Base-by-base conservation (phyloP, 37 sponge, comb jelly and placozoan species). In the Beroe ovata region DNA sequence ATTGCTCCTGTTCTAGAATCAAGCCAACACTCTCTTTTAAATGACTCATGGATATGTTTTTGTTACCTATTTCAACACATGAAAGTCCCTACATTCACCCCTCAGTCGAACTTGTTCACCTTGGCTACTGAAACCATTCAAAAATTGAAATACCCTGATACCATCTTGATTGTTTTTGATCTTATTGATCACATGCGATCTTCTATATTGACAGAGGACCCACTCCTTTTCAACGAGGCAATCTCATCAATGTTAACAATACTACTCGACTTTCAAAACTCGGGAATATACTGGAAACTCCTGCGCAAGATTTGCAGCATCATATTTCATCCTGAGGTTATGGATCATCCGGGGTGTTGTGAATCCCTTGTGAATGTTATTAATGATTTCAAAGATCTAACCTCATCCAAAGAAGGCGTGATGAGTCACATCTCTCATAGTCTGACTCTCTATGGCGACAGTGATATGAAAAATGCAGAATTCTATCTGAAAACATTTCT, bases 41-140 rank as follows among this genome's bases (percentile, higher is more conserved):
- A 66, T 6, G 34, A 30, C 69, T 66, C 69, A 33, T 66, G 69
- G 69, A 66, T 32, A 29, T 66, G 69, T 37, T 66, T 66, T 30
- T 25, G 32, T 32, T 66, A 34, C 36, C 35, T 66, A 34, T 1
- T 29, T 30, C 69, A 11, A 3, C 19, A 33, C 16, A 33, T 8
- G 35, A 66, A 25, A 19, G 35, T 29, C 8, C 34, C 36, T 1
- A 4, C 8, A 4, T 34, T 19, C 16, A 1, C 14, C 14, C 36
- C 25, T 32, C 2, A 29, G 29, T 26, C 18, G 1, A 1, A 26
- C 30, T 6, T 66, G 1, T 66, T 66, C 69, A 66, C 2, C 36
- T 66, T 66, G 34, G 69, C 35, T 29, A 16, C 34, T 66, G 69
- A 66, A 29, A 66, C 36, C 36, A 33, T 30, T 30, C 69, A 66